phyloP scores from a whole-genome alignment of 30 jellyfish, hydroid and myxozoan species.

The Turritopsis dohrnii region DNA sequence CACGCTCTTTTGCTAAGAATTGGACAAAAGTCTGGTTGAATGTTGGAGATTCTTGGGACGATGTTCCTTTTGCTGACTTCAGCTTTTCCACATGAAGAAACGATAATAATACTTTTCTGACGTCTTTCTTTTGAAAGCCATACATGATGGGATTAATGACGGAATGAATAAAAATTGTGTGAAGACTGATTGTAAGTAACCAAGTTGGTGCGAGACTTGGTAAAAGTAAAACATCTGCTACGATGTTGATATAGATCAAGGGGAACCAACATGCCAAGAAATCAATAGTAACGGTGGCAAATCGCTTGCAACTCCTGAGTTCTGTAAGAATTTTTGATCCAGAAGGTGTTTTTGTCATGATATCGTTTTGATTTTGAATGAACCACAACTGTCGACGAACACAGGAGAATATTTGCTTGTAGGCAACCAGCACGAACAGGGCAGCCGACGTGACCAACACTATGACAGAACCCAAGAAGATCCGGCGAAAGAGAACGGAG shows the following conservation, averaged over 20 bases:
- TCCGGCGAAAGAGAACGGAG: constrained; percentile 1
- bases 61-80: no score
- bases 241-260: constrained; percentile 18
- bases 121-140: constrained; percentile 1
- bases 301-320: background rate
- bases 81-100: no score
- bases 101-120: no score
- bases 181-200: background rate
- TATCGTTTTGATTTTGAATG: background rate
- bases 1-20: no score
- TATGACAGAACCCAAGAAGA: background rate
- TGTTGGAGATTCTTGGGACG: no score
- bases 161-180: constrained; percentile 7
- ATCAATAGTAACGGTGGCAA: background rate
- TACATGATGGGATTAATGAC: constrained; percentile 9
- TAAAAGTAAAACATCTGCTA: background rate
- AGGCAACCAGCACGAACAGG: background rate
- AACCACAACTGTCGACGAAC: background rate
- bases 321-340: background rate
- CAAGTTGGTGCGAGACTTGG: constrained; percentile 2
- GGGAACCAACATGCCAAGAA: constrained; percentile 25
- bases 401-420: background rate
- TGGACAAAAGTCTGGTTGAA: no score
- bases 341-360: background rate
- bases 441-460: background rate